Evolutionary conservation across 2,888 invertebrate species (phyloP).

Genomic region (Liposcelis brunnea): DNA sequence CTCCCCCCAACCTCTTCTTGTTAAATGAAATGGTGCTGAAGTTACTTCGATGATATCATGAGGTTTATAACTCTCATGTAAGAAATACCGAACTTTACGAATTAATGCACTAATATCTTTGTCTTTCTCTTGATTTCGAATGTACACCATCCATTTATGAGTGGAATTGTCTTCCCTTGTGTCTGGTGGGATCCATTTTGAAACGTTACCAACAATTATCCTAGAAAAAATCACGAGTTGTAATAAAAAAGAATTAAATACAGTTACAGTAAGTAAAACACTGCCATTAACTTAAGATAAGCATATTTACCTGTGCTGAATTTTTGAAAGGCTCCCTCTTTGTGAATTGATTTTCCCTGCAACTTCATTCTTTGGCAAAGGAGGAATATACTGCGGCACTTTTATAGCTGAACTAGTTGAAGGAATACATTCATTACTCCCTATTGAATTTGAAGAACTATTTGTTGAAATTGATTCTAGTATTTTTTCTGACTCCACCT

Average conservation of each 20-base stretch:
- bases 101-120: constrained; percentile 44
- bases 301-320: no score
- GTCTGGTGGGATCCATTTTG: constrained; percentile 60
- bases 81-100: constrained; percentile 54
- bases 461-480: background rate
- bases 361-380: background rate
- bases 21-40: constrained; percentile 69
- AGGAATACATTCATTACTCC: no score
- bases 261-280: no score
- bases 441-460: background rate
- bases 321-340: background rate
- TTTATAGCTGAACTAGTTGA: background rate
- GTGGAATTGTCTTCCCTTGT: constrained; percentile 50
- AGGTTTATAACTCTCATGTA: constrained; percentile 76
- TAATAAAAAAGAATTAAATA: no score
- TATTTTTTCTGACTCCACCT: background rate
- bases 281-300: no score
- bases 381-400: background rate
- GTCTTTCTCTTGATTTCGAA: constrained; percentile 46
- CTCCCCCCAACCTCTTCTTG: constrained; percentile 82
- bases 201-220: constrained; percentile 52
- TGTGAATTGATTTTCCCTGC: background rate
- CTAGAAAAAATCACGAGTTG: no score
- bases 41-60: constrained; percentile 65
- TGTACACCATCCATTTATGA: constrained; percentile 83